Evolutionary conservation across 2,113 vertebrate genomes (phyloP).

Genomic region (Sakesphorus luctuosus): DNA sequence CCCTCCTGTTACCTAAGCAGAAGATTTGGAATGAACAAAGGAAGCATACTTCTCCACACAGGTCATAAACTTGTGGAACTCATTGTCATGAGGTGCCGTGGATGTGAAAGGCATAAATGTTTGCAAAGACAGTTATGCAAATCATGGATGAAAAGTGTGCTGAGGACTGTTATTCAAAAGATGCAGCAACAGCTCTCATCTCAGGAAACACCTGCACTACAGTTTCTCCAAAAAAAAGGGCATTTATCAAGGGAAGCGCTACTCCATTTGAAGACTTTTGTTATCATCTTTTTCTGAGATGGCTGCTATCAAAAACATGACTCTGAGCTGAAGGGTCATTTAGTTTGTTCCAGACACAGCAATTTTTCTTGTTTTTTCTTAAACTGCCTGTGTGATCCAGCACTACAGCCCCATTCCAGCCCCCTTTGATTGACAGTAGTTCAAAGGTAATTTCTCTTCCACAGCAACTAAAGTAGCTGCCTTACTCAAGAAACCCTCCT

Average conservation of each 20-base stretch:
- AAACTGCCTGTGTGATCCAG: not conserved
- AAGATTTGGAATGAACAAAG: not conserved
- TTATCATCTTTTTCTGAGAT: conserved; percentile 10
- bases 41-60: not conserved
- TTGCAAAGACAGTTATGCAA: not conserved
- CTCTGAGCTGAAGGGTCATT: conserved; percentile 12
- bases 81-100: not conserved
- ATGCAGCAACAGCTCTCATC: not conserved
- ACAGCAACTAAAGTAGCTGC: not conserved
- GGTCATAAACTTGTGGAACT: not conserved
- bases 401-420: not conserved
- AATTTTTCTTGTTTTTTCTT: not conserved
- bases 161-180: not conserved
- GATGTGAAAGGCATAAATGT: not conserved
- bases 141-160: not conserved
- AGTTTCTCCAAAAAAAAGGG: not conserved
- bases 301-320: not conserved
- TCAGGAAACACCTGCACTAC: not conserved
- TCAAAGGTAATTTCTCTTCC: not conserved
- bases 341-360: not conserved
- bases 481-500: not conserved
- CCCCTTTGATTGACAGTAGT: not conserved
- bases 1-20: not conserved
- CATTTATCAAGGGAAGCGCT: not conserved
- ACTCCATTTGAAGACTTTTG: not conserved